These are phyloP conservation scores for Helogale parvula DNA, from an alignment of 2,113 vertebrate species.

Conservation along the genomic window DNA sequence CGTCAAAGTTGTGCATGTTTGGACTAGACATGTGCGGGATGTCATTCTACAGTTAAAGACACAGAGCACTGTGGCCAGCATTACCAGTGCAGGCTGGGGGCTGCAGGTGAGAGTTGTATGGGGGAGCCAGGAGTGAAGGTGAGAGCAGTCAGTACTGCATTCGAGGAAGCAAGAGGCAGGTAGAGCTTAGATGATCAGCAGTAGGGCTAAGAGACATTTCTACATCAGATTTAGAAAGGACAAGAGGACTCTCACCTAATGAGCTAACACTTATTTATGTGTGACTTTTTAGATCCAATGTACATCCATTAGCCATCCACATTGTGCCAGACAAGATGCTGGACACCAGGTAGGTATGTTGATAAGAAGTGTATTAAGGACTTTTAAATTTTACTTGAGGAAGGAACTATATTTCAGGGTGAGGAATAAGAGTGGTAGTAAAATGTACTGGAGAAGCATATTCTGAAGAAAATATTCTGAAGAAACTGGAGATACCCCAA, in stretches of 20 bases:
- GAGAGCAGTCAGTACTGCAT: neutral
- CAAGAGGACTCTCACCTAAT: neutral
- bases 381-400: neutral
- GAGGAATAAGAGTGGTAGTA: neutral
- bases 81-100: neutral
- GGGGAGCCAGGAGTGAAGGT: neutral
- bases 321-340: neutral
- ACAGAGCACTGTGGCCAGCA: rapidly evolving
- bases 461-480: slow-evolving; percentile 17
- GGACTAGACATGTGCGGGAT: rapidly evolving
- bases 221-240: neutral
- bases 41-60: rapidly evolving
- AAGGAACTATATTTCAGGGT: neutral
- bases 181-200: neutral
- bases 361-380: neutral
- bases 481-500: neutral
- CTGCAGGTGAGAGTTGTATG: rapidly evolving
- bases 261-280: neutral
- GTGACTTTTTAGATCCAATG: neutral
- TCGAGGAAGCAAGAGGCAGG: neutral
- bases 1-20: neutral
- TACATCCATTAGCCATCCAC: neutral
- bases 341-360: neutral
- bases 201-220: neutral
- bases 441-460: neutral